Evolutionary conservation across 2,113 vertebrate species (phyloP).

Genomic region (Acanthochromis polyacanthus): DNA sequence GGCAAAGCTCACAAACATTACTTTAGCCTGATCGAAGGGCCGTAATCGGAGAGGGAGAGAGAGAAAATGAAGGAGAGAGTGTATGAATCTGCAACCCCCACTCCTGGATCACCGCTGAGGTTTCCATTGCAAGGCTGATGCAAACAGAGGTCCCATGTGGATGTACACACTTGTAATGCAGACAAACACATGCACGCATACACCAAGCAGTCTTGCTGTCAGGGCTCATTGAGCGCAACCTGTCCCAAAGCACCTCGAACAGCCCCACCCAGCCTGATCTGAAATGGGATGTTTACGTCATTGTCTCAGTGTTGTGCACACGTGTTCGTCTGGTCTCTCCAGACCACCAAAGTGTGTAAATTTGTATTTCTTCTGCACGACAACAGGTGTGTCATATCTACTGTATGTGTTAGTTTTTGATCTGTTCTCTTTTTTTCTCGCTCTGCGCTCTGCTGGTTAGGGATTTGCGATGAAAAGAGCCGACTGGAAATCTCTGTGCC

Average conservation of each 20-base stretch:
- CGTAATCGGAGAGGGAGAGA: slow-evolving; percentile 76
- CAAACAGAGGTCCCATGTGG: slow-evolving; percentile 61
- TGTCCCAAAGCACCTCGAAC: slow-evolving; percentile 58
- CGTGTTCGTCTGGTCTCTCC: slow-evolving; percentile 34
- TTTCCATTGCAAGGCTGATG: slow-evolving; percentile 65
- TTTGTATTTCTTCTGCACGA: slow-evolving; percentile 35
- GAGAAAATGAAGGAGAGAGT: slow-evolving; percentile 44
- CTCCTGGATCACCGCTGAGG: slow-evolving; percentile 40
- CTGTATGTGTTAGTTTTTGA: slow-evolving; percentile 60
- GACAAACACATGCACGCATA: slow-evolving; percentile 34
- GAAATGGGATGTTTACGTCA: slow-evolving; percentile 28
- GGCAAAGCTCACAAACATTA: slow-evolving; percentile 68
- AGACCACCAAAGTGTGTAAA: slow-evolving; percentile 47
- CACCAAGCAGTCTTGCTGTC: slow-evolving; percentile 50
- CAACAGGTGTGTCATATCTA: slow-evolving; percentile 53
- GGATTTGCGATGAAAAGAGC: slow-evolving; percentile 66
- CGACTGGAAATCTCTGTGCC: slow-evolving; percentile 44
- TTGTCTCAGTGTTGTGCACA: slow-evolving; percentile 47
- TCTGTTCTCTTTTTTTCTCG: slow-evolving; percentile 27
- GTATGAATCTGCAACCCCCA: slow-evolving; percentile 26
- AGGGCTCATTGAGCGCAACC: slow-evolving; percentile 62
- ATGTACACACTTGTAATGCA: slow-evolving; percentile 56
- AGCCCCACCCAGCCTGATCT: slow-evolving; percentile 53
- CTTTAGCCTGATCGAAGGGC: slow-evolving; percentile 76
- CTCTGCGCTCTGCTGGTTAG: slow-evolving; percentile 15